Percentiles rank a stretch among this genome's conserved stretches.
Conservation (phyloP, 2,888 invertebrate genomes). For the Noctua janthe region DNA sequence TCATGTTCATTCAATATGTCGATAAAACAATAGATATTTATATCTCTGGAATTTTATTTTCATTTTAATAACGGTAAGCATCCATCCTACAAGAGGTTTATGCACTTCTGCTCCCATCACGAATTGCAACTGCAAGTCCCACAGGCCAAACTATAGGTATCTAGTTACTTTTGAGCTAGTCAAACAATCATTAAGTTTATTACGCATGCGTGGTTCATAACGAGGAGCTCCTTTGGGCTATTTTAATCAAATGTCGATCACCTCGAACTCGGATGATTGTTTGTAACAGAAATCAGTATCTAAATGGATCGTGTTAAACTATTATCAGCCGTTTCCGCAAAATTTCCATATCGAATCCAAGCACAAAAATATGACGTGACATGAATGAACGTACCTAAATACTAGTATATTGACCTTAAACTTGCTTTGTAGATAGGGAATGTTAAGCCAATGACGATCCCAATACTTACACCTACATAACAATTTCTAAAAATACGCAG, state of each 20-base stretch:
- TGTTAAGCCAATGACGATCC: slow-evolving; percentile 56
- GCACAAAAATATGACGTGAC: background rate
- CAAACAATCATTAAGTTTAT: background rate
- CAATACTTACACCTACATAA: slow-evolving; percentile 69
- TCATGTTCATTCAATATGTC: slow-evolving; percentile 2
- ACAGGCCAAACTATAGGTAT: background rate
- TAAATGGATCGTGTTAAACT: background rate
- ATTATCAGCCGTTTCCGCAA: slow-evolving; percentile 13
- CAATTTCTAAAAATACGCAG: slow-evolving; percentile 74
- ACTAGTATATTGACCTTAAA: slow-evolving; percentile 64
- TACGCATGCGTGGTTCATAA: background rate
- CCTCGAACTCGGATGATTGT: slow-evolving; percentile 19
- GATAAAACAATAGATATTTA: slow-evolving; percentile 30
- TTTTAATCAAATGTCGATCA: slow-evolving; percentile 15
- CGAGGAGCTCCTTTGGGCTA: background rate
- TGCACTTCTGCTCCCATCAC: background rate
- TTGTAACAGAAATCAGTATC: slow-evolving; percentile 27
- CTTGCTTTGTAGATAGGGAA: slow-evolving; percentile 59
- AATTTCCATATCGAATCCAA: slow-evolving; percentile 26
- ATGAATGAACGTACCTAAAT: slow-evolving; percentile 32
- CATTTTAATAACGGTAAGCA: background rate
- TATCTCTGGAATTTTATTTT: slow-evolving; percentile 18
- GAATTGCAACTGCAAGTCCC: background rate
- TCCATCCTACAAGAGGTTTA: background rate
- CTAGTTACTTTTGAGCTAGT: background rate